A percentile compares a stretch with the other conserved stretches of the same genome.
Evolutionary conservation across 2,113 vertebrate genomes (phyloP).

Genomic region (Grus americana): DNA sequence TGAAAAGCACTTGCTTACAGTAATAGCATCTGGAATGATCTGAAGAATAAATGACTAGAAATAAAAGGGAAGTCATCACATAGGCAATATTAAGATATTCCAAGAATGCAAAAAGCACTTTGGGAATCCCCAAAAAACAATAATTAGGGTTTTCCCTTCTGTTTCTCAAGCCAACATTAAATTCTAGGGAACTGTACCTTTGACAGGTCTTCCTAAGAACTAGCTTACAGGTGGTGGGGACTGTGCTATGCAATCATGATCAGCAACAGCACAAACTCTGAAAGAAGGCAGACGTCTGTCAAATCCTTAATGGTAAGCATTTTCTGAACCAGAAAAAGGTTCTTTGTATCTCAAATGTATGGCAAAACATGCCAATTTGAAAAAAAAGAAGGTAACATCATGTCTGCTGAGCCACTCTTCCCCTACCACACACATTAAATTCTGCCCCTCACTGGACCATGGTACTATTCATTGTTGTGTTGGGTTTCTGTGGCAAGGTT

Average conservation of each 20-base stretch:
- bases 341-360: neutral
- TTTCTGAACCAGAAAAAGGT: neutral
- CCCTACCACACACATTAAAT: neutral
- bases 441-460: neutral
- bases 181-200: neutral
- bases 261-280: neutral
- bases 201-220: neutral
- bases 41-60: neutral
- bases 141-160: neutral
- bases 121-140: neutral
- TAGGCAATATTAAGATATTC: neutral
- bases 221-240: neutral
- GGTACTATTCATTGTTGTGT: neutral
- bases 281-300: neutral
- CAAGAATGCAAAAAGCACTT: neutral
- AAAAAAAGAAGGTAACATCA: neutral
- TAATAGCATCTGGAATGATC: neutral
- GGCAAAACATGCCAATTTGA: neutral
- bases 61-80: neutral
- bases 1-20: neutral
- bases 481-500: no score
- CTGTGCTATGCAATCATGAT: neutral
- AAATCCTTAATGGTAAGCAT: neutral
- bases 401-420: neutral
- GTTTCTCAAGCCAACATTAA: neutral